Conservation (phyloP, 2,888 invertebrate species). For the Cryptocheilus praepositus region DNA sequence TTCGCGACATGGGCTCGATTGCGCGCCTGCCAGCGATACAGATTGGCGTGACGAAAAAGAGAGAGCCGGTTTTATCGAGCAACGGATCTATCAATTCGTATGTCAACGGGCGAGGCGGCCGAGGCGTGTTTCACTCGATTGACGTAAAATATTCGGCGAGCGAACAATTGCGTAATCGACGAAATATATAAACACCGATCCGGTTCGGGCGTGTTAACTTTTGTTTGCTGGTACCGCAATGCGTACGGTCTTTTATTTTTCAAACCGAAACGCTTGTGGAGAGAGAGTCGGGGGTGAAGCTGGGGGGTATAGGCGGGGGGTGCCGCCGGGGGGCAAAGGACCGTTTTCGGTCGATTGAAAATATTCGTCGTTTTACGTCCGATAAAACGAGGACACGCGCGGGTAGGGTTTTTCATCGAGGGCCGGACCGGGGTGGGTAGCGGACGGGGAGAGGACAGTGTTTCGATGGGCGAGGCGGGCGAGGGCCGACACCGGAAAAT, state of each 20-base stretch:
- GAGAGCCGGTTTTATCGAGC: no score
- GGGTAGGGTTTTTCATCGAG: conserved; percentile 7
- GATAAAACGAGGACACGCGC: conserved; percentile 27
- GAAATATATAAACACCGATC: conserved; percentile 1
- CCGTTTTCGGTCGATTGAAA: conserved; percentile 27
- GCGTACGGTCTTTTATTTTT: conserved; percentile 1
- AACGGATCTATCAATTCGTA: no score
- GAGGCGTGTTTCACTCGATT: no score
- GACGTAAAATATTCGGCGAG: no score
- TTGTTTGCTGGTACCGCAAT: conserved; percentile 40
- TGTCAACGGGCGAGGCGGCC: not conserved
- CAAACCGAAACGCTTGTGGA: no score
- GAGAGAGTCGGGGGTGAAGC: no score
- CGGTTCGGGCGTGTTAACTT: conserved; percentile 10
- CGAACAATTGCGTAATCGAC: not conserved
- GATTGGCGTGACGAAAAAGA: no score
- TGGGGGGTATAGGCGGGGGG: no score
- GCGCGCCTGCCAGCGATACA: no score
- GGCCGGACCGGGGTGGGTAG: not conserved
- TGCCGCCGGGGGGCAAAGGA: no score
- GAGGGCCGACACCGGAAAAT: conserved; percentile 35
- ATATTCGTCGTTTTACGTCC: conserved; percentile 46
- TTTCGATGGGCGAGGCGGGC: conserved; percentile 5
- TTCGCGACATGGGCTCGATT: no score
- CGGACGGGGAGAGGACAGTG: not conserved